These are phyloP conservation scores for Notechis scutatus DNA, from an alignment of 2,113 vertebrate species.

Conservation along the genomic window DNA sequence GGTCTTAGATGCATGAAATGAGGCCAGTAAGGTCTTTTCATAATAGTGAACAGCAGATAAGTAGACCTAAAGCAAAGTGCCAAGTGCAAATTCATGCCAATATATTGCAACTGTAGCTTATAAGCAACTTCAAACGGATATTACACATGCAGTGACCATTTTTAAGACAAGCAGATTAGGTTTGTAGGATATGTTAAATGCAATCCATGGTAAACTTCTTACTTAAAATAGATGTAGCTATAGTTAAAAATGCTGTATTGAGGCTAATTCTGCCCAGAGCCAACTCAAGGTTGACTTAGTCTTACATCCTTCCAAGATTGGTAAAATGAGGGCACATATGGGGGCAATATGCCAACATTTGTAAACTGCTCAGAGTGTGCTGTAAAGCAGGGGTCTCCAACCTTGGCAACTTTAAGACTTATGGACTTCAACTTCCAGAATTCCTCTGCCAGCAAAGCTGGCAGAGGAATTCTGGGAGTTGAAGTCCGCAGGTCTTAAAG, in stretches of 20 bases:
- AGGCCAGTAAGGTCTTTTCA: not conserved
- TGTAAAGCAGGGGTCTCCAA: too few relatives aligned
- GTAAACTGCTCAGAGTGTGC: too few relatives aligned
- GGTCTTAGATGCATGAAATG: not conserved
- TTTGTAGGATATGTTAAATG: not conserved
- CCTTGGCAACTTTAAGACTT: too few relatives aligned
- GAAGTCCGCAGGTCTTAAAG: too few relatives aligned
- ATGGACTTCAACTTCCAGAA: too few relatives aligned
- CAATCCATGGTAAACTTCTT: not conserved
- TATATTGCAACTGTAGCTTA: not conserved
- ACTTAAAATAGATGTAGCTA: not conserved
- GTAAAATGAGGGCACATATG: too few relatives aligned
- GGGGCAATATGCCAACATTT: too few relatives aligned
- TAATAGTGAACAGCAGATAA: not conserved
- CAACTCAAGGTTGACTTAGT: too few relatives aligned
- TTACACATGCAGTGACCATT: not conserved
- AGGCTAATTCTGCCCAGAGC: too few relatives aligned
- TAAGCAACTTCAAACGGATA: not conserved
- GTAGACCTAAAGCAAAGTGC: not conserved
- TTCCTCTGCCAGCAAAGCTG: too few relatives aligned
- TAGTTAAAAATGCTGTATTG: not conserved
- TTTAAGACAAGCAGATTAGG: not conserved
- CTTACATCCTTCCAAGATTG: too few relatives aligned
- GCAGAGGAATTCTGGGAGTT: too few relatives aligned
- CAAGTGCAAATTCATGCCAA: not conserved